These are phyloP conservation scores for Solenopsis fugax DNA, from an alignment of 1,140 invertebrate genomes.

Conservation along the genomic window DNA sequence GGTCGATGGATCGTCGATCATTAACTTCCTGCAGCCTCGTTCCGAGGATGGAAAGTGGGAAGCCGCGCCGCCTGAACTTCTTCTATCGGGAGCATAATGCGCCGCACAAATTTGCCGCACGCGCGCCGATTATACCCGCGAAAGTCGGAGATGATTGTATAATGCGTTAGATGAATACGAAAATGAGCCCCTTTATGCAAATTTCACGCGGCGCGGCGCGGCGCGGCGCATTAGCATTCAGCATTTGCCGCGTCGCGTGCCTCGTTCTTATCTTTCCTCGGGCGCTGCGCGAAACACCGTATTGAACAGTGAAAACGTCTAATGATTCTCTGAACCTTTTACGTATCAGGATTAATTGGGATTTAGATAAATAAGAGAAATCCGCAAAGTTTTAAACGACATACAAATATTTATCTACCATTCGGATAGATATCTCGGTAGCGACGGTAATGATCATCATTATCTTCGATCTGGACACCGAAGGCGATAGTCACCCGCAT, in stretches of 20 bases:
- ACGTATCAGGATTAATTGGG: conserved; percentile 1
- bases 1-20: conserved; percentile 40
- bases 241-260: not conserved
- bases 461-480: conserved; percentile 29
- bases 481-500: conserved; percentile 21
- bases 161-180: conserved; percentile 11
- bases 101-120: conserved; percentile 53
- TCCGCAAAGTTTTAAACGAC: not conserved
- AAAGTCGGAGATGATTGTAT: conserved; percentile 45
- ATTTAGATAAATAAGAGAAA: not conserved
- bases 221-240: not conserved
- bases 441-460: conserved; percentile 33
- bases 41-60: conserved; percentile 69
- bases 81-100: conserved; percentile 53
- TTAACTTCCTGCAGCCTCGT: conserved; percentile 55
- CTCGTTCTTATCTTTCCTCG: not conserved
- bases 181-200: conserved; percentile 18
- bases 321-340: conserved; percentile 6
- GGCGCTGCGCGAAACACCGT: not conserved
- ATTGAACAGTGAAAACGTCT: not conserved
- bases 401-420: not conserved
- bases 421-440: not conserved
- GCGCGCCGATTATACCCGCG: conserved; percentile 36
- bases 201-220: not conserved
- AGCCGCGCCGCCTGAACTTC: conserved; percentile 39